phyloP scores from a whole-genome alignment of 2,888 invertebrate genomes.

The Temnothorax rugatulus region DNA sequence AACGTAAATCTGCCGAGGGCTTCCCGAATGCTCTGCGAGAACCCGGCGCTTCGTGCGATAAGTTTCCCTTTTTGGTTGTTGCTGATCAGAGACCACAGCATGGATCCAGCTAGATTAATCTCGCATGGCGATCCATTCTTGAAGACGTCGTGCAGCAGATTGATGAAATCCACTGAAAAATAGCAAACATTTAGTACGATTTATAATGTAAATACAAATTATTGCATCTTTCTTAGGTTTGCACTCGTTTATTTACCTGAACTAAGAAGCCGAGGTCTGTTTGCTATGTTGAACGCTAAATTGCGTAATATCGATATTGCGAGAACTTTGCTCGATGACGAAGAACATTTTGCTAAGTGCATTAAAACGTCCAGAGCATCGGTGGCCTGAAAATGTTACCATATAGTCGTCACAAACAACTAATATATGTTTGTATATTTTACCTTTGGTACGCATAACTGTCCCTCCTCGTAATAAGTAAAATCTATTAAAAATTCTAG shows the following conservation, averaged over 20 bases:
- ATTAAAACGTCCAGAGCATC: constrained; percentile 84
- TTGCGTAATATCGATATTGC: constrained; percentile 88
- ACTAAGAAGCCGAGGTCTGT: constrained; percentile 87
- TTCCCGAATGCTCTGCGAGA: constrained; percentile 86
- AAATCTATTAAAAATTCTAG: constrained; percentile 87
- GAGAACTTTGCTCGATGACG: constrained; percentile 80
- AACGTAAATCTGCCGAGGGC: constrained; percentile 85
- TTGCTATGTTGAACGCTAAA: constrained; percentile 87
- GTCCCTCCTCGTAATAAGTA: constrained; percentile 88
- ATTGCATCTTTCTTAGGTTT: neutral
- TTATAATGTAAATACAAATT: neutral
- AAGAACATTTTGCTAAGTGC: constrained; percentile 80
- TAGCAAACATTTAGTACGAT: neutral
- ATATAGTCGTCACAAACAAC: constrained; percentile 2
- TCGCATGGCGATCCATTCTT: constrained; percentile 85
- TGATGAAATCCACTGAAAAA: constrained; percentile 87
- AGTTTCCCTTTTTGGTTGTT: constrained; percentile 91
- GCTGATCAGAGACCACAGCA: constrained; percentile 90
- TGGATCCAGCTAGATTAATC: constrained; percentile 87
- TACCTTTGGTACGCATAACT: constrained; percentile 87
- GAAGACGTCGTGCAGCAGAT: constrained; percentile 86
- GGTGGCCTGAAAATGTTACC: constrained; percentile 75
- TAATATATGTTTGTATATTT: constrained; percentile 19
- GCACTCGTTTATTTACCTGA: constrained; percentile 84
- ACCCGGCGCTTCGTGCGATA: constrained; percentile 87